These are phyloP conservation scores for Chrysolina haemoptera DNA, from an alignment of 2,888 invertebrate species.

Conservation along the genomic window DNA sequence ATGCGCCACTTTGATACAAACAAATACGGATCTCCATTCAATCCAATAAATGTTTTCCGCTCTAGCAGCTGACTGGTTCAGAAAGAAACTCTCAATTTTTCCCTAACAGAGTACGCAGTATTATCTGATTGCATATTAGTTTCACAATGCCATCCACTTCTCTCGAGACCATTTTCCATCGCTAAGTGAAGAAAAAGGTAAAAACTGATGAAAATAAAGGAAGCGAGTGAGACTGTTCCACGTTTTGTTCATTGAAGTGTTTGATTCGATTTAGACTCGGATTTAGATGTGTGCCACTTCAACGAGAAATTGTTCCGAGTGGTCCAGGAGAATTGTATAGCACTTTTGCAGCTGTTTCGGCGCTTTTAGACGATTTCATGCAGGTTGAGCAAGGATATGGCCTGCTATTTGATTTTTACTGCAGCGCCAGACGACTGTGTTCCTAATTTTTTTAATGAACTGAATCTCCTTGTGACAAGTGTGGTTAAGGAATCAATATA, in stretches of 20 bases:
- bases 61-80: neutral
- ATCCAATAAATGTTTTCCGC: neutral
- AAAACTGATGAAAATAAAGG: neutral
- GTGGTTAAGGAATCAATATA: no score
- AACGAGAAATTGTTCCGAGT: constrained; percentile 1
- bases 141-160: neutral
- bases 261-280: constrained; percentile 16
- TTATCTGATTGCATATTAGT: constrained; percentile 5
- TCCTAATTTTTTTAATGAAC: no score
- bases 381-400: neutral
- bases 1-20: no score
- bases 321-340: neutral
- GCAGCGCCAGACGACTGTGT: no score
- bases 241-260: constrained; percentile 2
- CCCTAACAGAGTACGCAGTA: neutral
- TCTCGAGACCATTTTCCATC: neutral
- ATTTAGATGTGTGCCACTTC: constrained; percentile 15
- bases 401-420: no score
- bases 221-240: neutral
- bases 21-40: neutral
- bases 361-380: neutral
- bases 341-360: constrained; percentile 5
- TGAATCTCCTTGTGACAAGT: no score
- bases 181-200: neutral
- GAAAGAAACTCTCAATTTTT: neutral